Evolutionary conservation across 1,140 invertebrate genomes (phyloP), one percentile per base, ranked within the genome.

Genomic region (Macrostomum lignano): DNA sequence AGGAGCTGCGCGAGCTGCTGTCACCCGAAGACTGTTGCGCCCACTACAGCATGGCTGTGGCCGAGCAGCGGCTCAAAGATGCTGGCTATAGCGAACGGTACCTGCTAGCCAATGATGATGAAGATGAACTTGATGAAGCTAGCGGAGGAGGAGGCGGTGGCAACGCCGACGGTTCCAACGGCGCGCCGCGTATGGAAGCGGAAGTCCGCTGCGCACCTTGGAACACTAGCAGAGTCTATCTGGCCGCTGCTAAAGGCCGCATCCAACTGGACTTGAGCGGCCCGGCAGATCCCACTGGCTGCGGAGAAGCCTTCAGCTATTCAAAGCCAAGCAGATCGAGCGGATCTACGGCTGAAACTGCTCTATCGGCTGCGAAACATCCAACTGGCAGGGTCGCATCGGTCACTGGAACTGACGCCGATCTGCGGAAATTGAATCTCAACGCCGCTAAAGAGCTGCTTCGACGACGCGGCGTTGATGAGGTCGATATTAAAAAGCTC

Each of bases 71-170:
- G 28, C 59, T 93, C 2, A 88, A 59, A 44, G 78, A 96, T 60
- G 86, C 86, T 14, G 86, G 86, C 11, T 98, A 96, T 52, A 84
- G 86, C 13, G 88, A 96, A 50, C 91, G 91, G 55, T 93, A 84
- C 45, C 62, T 96, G 20, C n/a, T n/a, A 20, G 84, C 94, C 51
- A 76, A 82, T 0, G 17, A 17, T 10, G 36, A 36, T 17, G 33
- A 36, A 19, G 26, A 34, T 34, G 13, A 36, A 7, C 75, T 74
- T 1, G 78, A 91, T 47, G 84, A 94, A 46, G 88, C 93, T 41
- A 82, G 94, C 45, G 84, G 93, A 47, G 82, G 93, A 49, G 82
- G 94, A 43, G 69, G 20, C 19, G 26, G 17, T n/a, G 13, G 17
- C 13, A 17, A 7, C 24, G 10, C 9, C 17, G 3, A 4, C 5